Evolutionary conservation across 2,888 invertebrate genomes (phyloP).

Genomic region (Ormyrus labotus): DNA sequence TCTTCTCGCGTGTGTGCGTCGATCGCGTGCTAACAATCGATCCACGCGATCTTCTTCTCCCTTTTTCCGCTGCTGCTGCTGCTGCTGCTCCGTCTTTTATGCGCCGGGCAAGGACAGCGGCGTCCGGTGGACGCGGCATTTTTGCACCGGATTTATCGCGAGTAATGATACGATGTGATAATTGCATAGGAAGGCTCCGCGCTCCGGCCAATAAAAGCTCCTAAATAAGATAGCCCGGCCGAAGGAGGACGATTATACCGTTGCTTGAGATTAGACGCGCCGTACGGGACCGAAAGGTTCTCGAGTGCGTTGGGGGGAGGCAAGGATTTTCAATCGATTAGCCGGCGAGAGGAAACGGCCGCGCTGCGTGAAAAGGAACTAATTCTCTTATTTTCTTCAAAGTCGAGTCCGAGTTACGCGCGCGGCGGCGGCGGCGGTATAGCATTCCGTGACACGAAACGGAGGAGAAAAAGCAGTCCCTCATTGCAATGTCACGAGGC

Average conservation of each 20-base stretch:
- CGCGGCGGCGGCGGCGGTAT: too few species aligned
- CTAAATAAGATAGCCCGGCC: conserved; percentile 26
- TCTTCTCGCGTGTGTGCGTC: conserved; percentile 52
- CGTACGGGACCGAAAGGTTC: too few species aligned
- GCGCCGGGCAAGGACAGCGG: conserved; percentile 17
- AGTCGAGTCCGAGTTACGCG: too few species aligned
- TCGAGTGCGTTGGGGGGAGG: too few species aligned
- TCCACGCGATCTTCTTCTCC: conserved; percentile 35
- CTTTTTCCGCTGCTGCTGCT: neutral
- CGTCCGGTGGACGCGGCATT: neutral
- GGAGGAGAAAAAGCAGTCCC: too few species aligned
- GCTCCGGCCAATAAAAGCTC: conserved; percentile 19
- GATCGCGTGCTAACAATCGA: conserved; percentile 54
- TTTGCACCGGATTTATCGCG: conserved; percentile 13
- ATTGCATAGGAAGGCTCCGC: neutral
- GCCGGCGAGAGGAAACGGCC: neutral
- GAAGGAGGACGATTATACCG: neutral
- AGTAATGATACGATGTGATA: conserved; percentile 32
- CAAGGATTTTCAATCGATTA: too few species aligned
- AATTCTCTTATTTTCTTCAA: too few species aligned
- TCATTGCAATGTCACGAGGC: too few species aligned
- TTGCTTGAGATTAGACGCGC: too few species aligned
- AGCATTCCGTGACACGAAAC: too few species aligned
- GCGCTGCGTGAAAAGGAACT: too few species aligned
- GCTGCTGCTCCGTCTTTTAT: conserved; percentile 20